Evolutionary conservation across 2,113 vertebrate genomes (phyloP).

Genomic region (Hippopotamus amphibius): DNA sequence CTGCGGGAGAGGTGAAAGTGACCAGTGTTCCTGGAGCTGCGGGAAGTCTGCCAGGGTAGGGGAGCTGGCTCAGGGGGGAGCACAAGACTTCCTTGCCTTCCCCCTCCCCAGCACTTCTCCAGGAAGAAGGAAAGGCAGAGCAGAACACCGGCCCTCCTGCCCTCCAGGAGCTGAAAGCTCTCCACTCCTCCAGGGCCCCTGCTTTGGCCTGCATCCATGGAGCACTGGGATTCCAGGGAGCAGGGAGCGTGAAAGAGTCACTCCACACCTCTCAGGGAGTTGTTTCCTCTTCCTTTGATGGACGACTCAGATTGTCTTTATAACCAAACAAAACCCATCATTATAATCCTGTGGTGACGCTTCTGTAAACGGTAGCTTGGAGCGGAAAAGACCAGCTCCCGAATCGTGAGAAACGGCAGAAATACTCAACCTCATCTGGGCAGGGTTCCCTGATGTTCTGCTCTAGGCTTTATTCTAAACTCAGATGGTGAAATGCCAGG

Average conservation of each 20-base stretch:
- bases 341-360: conserved; percentile 47
- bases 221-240: background rate
- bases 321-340: conserved; percentile 65
- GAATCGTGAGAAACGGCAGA: conserved; percentile 36
- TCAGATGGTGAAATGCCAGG: background rate
- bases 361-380: conserved; percentile 72
- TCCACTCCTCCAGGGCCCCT: background rate
- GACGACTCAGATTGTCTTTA: conserved; percentile 52
- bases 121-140: background rate
- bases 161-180: background rate
- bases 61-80: background rate
- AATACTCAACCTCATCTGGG: background rate
- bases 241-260: conserved; percentile 9
- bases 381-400: conserved; percentile 55
- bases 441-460: background rate
- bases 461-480: background rate
- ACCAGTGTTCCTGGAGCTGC: background rate
- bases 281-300: conserved; percentile 63
- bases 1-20: background rate
- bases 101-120: background rate
- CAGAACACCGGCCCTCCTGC: background rate
- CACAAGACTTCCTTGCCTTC: background rate
- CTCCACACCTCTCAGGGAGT: conserved; percentile 21
- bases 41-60: background rate
- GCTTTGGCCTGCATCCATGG: background rate